Evolutionary conservation across 2,888 invertebrate genomes (phyloP).

Genomic region (Chrysodeixis includens): DNA sequence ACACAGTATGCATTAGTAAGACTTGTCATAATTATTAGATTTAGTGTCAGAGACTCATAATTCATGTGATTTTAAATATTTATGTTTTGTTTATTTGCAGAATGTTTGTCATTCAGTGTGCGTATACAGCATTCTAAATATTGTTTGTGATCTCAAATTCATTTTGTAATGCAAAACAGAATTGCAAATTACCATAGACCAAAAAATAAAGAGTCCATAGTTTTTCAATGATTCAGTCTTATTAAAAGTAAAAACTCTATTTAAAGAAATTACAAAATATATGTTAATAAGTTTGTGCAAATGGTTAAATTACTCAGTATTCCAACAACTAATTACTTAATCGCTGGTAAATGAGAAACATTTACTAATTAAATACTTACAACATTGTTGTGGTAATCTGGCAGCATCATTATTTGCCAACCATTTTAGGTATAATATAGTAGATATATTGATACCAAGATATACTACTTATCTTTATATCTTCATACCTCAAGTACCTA

Average conservation of each 20-base stretch:
- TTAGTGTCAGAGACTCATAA: neutral
- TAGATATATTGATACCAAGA: neutral
- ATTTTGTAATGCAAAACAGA: neutral
- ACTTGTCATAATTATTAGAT: neutral
- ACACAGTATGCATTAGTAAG: too few species aligned
- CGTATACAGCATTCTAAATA: neutral
- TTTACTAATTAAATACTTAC: slow-evolving; percentile 2
- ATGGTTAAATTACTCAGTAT: neutral
- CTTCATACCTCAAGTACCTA: neutral
- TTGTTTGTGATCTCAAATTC: neutral
- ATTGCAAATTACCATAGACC: neutral
- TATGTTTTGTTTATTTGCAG: too few species aligned
- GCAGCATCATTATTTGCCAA: neutral
- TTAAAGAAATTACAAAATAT: neutral
- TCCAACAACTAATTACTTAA: neutral
- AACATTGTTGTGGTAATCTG: neutral
- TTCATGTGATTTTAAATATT: neutral
- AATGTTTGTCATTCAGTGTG: too few species aligned
- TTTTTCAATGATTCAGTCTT: too few species aligned
- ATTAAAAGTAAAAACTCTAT: too few species aligned
- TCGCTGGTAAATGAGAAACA: neutral
- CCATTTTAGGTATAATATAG: neutral
- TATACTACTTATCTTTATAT: neutral
- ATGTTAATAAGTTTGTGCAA: neutral
- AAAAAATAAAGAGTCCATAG: neutral